Evolutionary conservation across 2,113 vertebrate species (phyloP).

Genomic region (Ammodytes dubius): DNA sequence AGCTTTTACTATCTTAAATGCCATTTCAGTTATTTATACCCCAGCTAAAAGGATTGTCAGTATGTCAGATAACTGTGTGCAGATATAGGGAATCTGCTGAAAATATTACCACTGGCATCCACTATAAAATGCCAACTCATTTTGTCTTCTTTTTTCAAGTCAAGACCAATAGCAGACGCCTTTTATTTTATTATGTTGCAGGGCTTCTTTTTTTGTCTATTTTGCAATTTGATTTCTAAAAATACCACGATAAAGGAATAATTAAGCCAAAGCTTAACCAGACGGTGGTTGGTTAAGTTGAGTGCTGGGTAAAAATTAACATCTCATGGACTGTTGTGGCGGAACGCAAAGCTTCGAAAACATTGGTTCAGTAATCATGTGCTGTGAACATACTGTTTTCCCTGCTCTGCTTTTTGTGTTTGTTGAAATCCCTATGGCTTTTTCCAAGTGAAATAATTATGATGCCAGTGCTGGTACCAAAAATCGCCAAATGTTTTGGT

Average conservation of each 20-base stretch:
- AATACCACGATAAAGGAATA: not conserved
- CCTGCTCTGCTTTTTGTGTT: conserved; percentile 5
- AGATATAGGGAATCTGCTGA: conserved; percentile 47
- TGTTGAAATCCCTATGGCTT: not conserved
- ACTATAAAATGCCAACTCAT: conserved; percentile 30
- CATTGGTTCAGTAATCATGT: conserved; percentile 11
- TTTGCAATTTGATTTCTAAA: not conserved
- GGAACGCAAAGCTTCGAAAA: not conserved
- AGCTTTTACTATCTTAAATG: conserved; percentile 7
- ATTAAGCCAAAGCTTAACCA: not conserved
- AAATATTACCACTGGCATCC: conserved; percentile 34
- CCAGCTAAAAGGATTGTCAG: not conserved
- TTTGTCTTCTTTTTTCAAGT: conserved; percentile 16
- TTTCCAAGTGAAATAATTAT: not conserved
- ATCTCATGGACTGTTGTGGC: not conserved
- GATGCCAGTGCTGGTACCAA: not conserved
- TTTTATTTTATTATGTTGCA: not conserved
- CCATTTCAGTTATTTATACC: conserved; percentile 15
- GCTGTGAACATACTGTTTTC: conserved; percentile 32
- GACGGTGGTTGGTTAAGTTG: not conserved
- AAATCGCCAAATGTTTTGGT: not conserved
- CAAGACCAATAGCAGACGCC: conserved; percentile 2
- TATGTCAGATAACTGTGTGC: not conserved
- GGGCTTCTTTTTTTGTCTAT: not conserved
- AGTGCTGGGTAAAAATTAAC: conserved; percentile 1